Conservation (phyloP, 2,113 vertebrate genomes). For the Scalopus aquaticus region DNA sequence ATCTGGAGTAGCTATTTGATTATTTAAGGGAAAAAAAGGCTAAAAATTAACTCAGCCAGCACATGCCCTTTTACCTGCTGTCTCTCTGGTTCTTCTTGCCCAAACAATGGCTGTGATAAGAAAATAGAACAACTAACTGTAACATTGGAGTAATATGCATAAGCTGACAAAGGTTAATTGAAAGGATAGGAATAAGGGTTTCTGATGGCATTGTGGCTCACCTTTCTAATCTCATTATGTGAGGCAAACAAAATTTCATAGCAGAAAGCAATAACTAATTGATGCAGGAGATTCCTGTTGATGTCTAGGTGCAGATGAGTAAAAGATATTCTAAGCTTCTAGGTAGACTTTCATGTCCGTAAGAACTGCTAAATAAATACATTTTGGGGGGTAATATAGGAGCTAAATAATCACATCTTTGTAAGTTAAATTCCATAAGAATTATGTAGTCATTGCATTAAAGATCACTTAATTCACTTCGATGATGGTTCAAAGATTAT, state of each 20-base stretch:
- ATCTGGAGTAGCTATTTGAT: not conserved
- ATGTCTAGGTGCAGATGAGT: not conserved
- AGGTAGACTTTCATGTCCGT: not conserved
- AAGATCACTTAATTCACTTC: not conserved
- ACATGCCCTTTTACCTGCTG: accelerated
- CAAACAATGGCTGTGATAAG: not conserved
- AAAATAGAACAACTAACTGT: not conserved
- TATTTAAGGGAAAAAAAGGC: not conserved
- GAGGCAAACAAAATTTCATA: not conserved
- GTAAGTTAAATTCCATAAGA: not conserved
- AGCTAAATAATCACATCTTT: not conserved
- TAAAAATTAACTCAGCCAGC: accelerated
- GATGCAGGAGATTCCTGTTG: not conserved
- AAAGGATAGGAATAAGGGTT: not conserved
- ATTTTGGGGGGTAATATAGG: not conserved
- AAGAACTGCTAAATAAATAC: not conserved
- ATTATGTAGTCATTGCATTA: not conserved
- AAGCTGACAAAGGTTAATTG: not conserved
- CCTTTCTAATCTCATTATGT: not conserved
- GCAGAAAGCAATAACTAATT: not conserved
- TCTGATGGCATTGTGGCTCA: not conserved
- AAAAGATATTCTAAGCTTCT: not conserved
- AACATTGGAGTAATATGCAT: not conserved
- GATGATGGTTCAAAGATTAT: not conserved
- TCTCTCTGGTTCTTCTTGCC: not conserved